These are phyloP conservation scores for Monomorium pharaonis DNA, from an alignment of 1,140 invertebrate genomes.

Conservation along the genomic window DNA sequence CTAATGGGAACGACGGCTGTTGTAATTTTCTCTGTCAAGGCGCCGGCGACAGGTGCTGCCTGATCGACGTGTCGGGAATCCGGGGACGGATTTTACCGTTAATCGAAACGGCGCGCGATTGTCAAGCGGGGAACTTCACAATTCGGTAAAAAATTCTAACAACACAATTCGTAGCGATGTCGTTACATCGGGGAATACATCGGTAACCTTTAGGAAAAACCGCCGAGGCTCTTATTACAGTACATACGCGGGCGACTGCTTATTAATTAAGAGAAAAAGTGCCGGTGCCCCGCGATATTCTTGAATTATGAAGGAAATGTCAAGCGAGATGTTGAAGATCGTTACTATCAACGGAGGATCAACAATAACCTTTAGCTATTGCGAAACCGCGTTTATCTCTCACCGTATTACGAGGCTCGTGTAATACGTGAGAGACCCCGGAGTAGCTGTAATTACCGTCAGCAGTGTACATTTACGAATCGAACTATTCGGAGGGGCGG, in stretches of 20 bases:
- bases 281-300: neutral
- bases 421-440: neutral
- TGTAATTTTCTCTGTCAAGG: conserved; percentile 37
- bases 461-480: neutral
- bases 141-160: neutral
- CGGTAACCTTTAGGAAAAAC: conserved; percentile 26
- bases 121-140: neutral
- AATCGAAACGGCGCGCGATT: neutral
- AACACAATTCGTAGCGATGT: neutral
- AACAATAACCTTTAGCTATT: conserved; percentile 40
- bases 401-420: conserved; percentile 5
- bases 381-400: conserved; percentile 30
- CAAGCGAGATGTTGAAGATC: conserved; percentile 12
- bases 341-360: conserved; percentile 15
- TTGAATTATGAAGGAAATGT: conserved; percentile 46
- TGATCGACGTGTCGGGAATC: neutral
- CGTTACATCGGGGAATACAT: neutral
- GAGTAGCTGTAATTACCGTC: conserved; percentile 19
- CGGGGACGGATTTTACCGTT: conserved; percentile 36
- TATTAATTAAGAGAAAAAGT: conserved; percentile 50
- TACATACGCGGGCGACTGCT: neutral
- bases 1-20: conserved; percentile 32
- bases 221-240: neutral
- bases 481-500: neutral
- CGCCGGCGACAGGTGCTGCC: conserved; percentile 12